A percentile compares a stretch with the other conserved stretches of the same genome.
phyloP scores from a whole-genome alignment of 2,888 invertebrate species.

The Phlogophora meticulosa region DNA sequence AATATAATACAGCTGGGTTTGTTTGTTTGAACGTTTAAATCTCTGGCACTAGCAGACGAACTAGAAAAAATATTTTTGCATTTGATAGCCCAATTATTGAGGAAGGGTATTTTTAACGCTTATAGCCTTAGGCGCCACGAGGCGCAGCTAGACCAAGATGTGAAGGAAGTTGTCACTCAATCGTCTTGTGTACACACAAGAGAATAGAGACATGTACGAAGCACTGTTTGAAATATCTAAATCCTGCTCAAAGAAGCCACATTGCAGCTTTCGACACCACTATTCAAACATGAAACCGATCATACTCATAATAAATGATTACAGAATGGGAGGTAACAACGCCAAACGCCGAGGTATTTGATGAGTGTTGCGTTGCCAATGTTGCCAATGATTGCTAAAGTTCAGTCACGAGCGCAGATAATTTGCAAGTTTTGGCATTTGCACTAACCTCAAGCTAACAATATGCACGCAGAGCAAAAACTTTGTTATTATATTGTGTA shows the following conservation, averaged over 20 bases:
- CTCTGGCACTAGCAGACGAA: too few relatives aligned
- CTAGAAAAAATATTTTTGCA: too few relatives aligned
- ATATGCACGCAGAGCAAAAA: conserved; percentile 68
- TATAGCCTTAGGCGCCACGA: too few relatives aligned
- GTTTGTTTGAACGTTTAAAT: too few relatives aligned
- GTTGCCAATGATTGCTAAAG: conserved; percentile 83
- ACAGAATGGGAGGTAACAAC: conserved; percentile 64
- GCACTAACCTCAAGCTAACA: conserved; percentile 66
- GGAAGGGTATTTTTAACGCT: too few relatives aligned
- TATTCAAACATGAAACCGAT: conserved; percentile 15
- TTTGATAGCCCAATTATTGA: too few relatives aligned
- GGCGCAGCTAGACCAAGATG: too few relatives aligned
- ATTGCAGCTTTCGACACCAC: not conserved
- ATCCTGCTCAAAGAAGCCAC: conserved; percentile 14
- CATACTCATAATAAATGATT: conserved; percentile 48
- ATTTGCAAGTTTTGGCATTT: conserved; percentile 88
- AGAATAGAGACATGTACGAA: not conserved
- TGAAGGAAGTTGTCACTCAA: too few relatives aligned
- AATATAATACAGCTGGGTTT: too few relatives aligned
- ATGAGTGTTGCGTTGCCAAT: conserved; percentile 82
- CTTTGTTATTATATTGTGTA: conserved; percentile 61
- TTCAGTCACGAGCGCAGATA: conserved; percentile 86
- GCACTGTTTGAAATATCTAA: not conserved
- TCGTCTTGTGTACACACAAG: not conserved
- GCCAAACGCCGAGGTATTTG: conserved; percentile 69